Conservation (phyloP, 2,888 invertebrate species). For the Ferrisia virgata region DNA sequence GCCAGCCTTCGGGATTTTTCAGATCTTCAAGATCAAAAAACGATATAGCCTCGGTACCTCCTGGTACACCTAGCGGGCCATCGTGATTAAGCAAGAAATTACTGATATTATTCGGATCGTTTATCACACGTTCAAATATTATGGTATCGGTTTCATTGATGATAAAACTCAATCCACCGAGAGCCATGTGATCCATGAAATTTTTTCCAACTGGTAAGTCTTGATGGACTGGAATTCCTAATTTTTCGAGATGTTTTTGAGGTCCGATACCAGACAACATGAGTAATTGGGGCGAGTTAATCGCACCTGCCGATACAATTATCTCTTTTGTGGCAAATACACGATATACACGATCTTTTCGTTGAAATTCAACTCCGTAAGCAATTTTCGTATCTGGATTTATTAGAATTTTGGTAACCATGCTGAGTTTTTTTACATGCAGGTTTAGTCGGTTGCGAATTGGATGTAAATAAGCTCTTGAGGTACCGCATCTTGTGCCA, state of each 20-base stretch:
- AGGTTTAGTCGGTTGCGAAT: slow-evolving; percentile 62
- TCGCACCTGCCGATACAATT: slow-evolving; percentile 71
- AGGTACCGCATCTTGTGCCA: slow-evolving; percentile 66
- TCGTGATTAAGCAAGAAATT: slow-evolving; percentile 59
- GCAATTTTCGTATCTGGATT: slow-evolving; percentile 59
- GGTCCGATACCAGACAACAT: slow-evolving; percentile 78
- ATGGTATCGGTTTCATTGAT: slow-evolving; percentile 55
- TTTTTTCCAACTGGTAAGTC: slow-evolving; percentile 66
- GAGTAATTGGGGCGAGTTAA: slow-evolving; percentile 73
- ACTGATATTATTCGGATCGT: slow-evolving; percentile 53
- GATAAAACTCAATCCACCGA: slow-evolving; percentile 63
- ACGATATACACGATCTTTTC: slow-evolving; percentile 57
- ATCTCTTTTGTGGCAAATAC: slow-evolving; percentile 68
- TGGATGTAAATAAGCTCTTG: slow-evolving; percentile 65
- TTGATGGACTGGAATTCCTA: slow-evolving; percentile 58
- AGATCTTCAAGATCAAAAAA: slow-evolving; percentile 64
- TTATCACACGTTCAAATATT: slow-evolving; percentile 52
- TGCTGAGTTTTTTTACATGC: slow-evolving; percentile 61
- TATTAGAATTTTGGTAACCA: slow-evolving; percentile 62
- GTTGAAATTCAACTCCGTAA: slow-evolving; percentile 61
- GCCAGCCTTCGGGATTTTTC: slow-evolving; percentile 59
- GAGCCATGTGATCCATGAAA: slow-evolving; percentile 68
- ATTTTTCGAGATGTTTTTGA: slow-evolving; percentile 58
- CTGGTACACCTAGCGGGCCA: slow-evolving; percentile 63
- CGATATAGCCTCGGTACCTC: slow-evolving; percentile 66